Evolutionary conservation across 2,113 vertebrate species (phyloP), one percentile per base, ranked within the genome.

Genomic region (Anoplopoma fimbria): DNA sequence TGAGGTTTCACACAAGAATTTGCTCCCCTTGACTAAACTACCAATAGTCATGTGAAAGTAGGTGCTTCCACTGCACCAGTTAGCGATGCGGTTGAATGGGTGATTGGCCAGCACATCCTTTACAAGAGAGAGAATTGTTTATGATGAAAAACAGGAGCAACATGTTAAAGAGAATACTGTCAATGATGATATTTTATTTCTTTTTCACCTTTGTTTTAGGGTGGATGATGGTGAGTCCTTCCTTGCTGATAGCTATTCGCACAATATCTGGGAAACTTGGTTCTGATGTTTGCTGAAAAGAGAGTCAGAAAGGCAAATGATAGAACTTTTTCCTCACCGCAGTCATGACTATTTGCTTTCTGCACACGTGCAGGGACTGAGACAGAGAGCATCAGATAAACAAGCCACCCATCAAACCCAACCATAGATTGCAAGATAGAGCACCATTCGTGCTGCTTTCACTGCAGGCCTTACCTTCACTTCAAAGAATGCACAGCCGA

Each of bases 401-500:
- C 19, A 15, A 25, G 36, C 42, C 51, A 13, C 23, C 58, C 53
- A 72, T 31, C 13, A 8, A 55, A 53, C 34, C 27, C 7, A 49
- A 58, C 49, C 3, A 47, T 0, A 76, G 72, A 72, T 49, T 12
- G 3, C 9, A 7, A 69, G 49, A 75, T 67, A 36, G 61, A 68
- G 27, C 49, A 17, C 0, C 3, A 0, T 23, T 1, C 72, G 36
- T 36, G 45, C 57, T 38, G 25, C 33, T 0, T 6, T 60, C 17
- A 7, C 79, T 36, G 45, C 5, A 27, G 47, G 55, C 34, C 60
- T 84, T 82, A 99, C 98, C 97, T 99, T 99, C 84, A 99, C 98
- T 86, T 99, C 96, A 53, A 99, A 99, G 92, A 99, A 99, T 21
- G 98, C 96, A n/a, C 97, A 99, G 55, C 98, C 98, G 9, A 99